These are phyloP conservation scores for Burhinus oedicnemus DNA, from an alignment of 2,113 vertebrate genomes.

Conservation along the genomic window DNA sequence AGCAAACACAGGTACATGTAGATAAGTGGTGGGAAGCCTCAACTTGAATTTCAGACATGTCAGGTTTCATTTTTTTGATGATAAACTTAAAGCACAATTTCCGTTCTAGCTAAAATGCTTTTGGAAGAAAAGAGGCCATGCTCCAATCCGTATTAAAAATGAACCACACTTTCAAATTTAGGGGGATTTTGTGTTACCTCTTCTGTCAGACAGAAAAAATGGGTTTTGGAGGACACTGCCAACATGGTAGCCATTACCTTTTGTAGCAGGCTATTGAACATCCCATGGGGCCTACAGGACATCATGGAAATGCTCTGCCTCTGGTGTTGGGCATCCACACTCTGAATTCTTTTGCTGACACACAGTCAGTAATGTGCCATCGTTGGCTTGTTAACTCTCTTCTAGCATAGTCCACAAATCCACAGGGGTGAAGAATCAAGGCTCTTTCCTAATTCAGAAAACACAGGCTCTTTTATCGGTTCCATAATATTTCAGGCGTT, in stretches of 20 bases:
- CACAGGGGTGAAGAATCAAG: background rate
- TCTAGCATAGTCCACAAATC: background rate
- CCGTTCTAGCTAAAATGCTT: background rate
- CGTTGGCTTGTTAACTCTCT: background rate
- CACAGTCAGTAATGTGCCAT: background rate
- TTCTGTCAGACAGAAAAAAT: background rate
- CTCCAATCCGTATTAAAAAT: background rate
- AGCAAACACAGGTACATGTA: background rate
- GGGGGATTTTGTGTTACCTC: background rate
- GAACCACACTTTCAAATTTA: background rate
- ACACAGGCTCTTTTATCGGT: background rate
- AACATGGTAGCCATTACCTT: background rate
- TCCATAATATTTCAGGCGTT: background rate
- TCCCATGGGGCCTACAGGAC: background rate
- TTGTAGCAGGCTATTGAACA: background rate
- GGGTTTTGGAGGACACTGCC: background rate
- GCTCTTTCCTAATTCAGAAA: background rate
- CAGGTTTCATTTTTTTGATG: background rate
- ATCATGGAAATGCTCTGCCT: rapidly evolving
- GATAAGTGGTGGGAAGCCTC: background rate
- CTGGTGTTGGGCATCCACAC: background rate
- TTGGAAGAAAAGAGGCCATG: background rate
- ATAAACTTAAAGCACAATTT: background rate
- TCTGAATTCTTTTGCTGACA: background rate
- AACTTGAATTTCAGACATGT: background rate